Percentiles rank a stretch among this genome's conserved stretches.
Conservation (phyloP, 2,797 vertebrate genomes). For the Betta splendens region DNA sequence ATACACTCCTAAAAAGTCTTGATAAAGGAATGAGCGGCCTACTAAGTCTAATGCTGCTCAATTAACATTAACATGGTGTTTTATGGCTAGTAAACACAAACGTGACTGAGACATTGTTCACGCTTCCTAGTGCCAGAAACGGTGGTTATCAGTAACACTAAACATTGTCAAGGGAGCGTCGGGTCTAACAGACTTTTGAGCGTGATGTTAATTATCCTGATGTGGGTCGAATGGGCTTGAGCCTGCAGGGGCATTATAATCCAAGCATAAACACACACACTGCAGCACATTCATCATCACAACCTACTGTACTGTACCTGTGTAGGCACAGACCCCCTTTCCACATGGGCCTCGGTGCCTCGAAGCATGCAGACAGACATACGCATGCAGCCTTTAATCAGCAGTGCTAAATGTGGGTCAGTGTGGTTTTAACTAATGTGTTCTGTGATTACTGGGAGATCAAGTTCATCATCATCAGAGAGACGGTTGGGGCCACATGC, state of each 20-base stretch:
- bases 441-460: constrained; percentile 49
- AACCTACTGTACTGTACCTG: constrained; percentile 52
- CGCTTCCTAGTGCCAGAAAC: constrained; percentile 26
- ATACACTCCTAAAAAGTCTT: no score
- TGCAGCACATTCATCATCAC: constrained; percentile 20
- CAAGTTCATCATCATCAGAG: constrained; percentile 42
- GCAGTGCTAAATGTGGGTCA: constrained; percentile 73
- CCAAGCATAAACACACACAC: constrained; percentile 47
- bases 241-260: constrained; percentile 70
- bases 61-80: no score
- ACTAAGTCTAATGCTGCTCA: no score
- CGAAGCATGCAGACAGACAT: not conserved
- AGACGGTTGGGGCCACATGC: no score
- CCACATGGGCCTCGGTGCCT: constrained; percentile 1
- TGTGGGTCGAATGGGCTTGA: constrained; percentile 70
- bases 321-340: constrained; percentile 35
- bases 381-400: constrained; percentile 37
- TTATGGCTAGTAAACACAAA: no score
- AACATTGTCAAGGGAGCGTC: constrained; percentile 39
- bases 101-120: no score
- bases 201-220: constrained; percentile 79
- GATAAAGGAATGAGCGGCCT: no score
- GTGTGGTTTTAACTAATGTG: constrained; percentile 42
- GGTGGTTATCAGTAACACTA: no score
- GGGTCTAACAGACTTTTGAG: constrained; percentile 62